Base-by-base conservation (phyloP, 2,113 vertebrate species). In the Alces alces region DNA sequence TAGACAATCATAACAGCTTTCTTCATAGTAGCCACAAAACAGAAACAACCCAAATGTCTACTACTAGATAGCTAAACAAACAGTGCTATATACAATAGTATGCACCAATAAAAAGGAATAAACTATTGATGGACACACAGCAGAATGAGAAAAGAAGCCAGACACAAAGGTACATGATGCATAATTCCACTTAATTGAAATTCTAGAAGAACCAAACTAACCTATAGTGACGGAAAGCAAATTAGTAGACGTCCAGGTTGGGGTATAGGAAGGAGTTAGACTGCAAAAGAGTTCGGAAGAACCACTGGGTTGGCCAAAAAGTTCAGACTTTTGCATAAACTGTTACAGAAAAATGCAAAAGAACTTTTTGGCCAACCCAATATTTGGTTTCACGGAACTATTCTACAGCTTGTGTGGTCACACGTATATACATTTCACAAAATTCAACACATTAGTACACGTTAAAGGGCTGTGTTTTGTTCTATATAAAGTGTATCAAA, bases 311-410 rank as follows among this genome's bases (percentile, higher is more conserved):
- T 70, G 19, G 66, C 19, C 66, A 23, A 39, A 70, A 39, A 23
- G 66, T 70, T 70, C 0, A 0, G n/a, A 70, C 12, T 36, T 70
- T 23, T 23, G 19, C 1, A 0, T 39, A 13, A 39, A 6, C n/a
- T 70, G 33, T 36, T 39, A 23, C n/a, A 70, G n/a, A 13, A 70
- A 64, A 23, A 39, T 39, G n/a, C 10, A 0, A 23, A 39, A 70
- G n/a, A 70, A 70, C 5, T 70, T 70, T 70, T 70, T 36, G n/a
- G n/a, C 66, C 19, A 70, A 23, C 19, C 4, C 66, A 36, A 70
- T 25, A 47, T 79, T 50, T 60, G 10, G 36, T 27, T 13, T 8
- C 9, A 27, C 21, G 30, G 19, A 64, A 78, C 13, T 36, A 16
- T 16, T 55, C 28, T 76, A 14, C 13, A 64, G 47, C 15, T 58